Evolutionary conservation across 2,113 vertebrate genomes (phyloP).

Genomic region (Alethe diademata): DNA sequence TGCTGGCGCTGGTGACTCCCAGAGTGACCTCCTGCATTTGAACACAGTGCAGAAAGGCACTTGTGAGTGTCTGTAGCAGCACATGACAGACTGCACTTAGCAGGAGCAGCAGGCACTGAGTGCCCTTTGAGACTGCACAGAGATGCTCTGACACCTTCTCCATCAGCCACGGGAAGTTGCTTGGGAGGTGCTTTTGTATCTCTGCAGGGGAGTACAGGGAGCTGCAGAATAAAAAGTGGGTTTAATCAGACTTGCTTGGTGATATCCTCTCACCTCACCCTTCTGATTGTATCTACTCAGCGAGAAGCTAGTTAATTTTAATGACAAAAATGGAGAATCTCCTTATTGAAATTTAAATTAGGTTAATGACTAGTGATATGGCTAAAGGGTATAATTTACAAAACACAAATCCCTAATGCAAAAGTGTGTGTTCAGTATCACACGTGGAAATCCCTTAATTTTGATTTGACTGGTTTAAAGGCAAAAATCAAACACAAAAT

Average conservation of each 20-base stretch:
- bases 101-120: not conserved
- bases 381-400: constrained; percentile 37
- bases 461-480: constrained; percentile 5
- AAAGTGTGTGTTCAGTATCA: not conserved
- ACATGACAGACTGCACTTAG: not conserved
- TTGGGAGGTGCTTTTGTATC: constrained; percentile 33
- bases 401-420: constrained; percentile 48
- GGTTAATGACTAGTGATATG: constrained; percentile 43
- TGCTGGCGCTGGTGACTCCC: not conserved
- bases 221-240: constrained; percentile 27
- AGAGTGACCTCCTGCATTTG: not conserved
- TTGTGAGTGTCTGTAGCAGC: not conserved
- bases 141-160: constrained; percentile 34
- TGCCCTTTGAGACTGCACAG: constrained; percentile 24
- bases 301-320: constrained; percentile 37
- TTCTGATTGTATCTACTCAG: constrained; percentile 13
- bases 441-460: constrained; percentile 23
- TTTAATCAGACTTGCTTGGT: constrained; percentile 56
- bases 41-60: not conserved
- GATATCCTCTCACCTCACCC: not conserved
- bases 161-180: not conserved
- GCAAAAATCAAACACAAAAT: constrained; percentile 32
- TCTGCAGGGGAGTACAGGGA: not conserved
- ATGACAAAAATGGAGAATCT: constrained; percentile 4
- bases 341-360: constrained; percentile 48